These are phyloP conservation scores for Hiodon alosoides DNA, from an alignment of 2,113 vertebrate genomes.

Conservation along the genomic window DNA sequence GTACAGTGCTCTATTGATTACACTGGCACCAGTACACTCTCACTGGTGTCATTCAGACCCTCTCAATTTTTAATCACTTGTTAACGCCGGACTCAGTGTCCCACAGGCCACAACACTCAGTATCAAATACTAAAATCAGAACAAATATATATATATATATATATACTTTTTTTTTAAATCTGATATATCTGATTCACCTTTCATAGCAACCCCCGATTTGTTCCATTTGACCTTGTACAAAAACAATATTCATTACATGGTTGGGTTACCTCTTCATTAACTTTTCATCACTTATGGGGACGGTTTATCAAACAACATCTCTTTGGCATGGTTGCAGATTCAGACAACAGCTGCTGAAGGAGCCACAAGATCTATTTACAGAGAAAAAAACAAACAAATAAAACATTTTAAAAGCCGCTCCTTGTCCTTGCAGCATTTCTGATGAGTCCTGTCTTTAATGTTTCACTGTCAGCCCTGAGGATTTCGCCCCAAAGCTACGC, in stretches of 20 bases:
- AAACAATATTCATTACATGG: slow-evolving; percentile 79
- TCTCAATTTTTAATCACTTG: slow-evolving; percentile 68
- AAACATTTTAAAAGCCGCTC: no score
- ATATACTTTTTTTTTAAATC: background rate
- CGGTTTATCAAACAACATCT: slow-evolving; percentile 55
- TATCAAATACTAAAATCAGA: slow-evolving; percentile 16
- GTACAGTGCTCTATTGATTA: slow-evolving; percentile 52
- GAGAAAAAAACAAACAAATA: no score
- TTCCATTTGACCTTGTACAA: slow-evolving; percentile 66
- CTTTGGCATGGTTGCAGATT: slow-evolving; percentile 40
- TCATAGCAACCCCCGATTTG: slow-evolving; percentile 27
- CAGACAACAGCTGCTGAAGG: no score
- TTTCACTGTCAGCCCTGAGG: no score
- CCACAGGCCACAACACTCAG: slow-evolving; percentile 14
- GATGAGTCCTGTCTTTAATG: no score
- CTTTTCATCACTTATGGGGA: slow-evolving; percentile 74
- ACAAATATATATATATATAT: slow-evolving; percentile 21
- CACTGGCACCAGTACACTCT: slow-evolving; percentile 54
- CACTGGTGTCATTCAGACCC: slow-evolving; percentile 57
- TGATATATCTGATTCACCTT: background rate
- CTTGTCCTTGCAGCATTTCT: no score
- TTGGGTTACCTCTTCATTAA: slow-evolving; percentile 79
- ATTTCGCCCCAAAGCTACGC: no score
- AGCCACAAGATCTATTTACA: no score
- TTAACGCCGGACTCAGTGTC: slow-evolving; percentile 48